Conservation (phyloP, 2,113 vertebrate species). For the Axis porcinus region DNA sequence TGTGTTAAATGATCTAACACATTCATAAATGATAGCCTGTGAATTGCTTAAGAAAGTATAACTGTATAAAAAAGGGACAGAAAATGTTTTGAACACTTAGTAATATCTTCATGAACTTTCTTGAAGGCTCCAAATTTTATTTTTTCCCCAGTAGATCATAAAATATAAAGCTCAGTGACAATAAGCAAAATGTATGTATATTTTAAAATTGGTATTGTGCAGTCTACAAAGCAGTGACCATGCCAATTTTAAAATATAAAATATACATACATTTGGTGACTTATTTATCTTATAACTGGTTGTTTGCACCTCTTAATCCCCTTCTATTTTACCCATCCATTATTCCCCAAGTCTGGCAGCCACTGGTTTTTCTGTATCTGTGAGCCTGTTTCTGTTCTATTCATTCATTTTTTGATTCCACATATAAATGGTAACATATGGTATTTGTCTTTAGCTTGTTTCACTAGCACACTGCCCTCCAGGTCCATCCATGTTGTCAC, state of each 20-base stretch:
- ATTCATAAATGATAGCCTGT: not conserved
- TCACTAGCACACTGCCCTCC: not conserved
- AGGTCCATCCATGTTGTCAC: not conserved
- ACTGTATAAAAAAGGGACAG: not conserved
- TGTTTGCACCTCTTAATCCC: not conserved
- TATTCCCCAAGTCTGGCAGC: not conserved
- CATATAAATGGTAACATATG: not conserved
- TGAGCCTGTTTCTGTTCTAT: not conserved
- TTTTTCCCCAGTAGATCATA: not conserved
- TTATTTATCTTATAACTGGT: not conserved
- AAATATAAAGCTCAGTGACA: not conserved
- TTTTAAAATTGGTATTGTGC: not conserved
- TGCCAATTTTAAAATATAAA: not conserved
- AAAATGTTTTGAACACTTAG: not conserved
- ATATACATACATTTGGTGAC: not conserved
- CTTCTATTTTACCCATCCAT: not conserved
- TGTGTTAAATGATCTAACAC: not conserved
- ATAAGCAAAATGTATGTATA: not conserved
- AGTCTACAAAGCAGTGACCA: not conserved
- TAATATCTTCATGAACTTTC: slow-evolving; percentile 18
- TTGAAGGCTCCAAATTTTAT: not conserved
- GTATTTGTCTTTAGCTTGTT: not conserved
- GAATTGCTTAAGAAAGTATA: not conserved
- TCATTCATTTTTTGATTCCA: not conserved
- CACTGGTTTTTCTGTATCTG: not conserved